Percentiles rank a stretch among this genome's conserved stretches.
Evolutionary conservation across 2,797 vertebrate genomes (phyloP).

Genomic region (Ctenosaura bakeri): DNA sequence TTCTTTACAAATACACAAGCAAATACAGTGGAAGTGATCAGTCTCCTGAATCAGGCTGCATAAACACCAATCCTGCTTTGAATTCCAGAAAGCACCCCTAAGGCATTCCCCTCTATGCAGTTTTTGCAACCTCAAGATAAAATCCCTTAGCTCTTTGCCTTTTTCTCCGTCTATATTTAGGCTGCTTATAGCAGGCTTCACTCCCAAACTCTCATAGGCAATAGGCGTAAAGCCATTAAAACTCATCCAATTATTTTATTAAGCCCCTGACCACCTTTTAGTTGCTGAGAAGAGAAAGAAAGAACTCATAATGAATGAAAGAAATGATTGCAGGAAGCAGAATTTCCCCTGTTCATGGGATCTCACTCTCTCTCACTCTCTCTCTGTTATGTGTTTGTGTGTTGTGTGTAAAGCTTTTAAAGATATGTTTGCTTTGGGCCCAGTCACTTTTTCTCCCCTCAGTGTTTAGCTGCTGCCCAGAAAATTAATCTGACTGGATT

Average conservation of each 20-base stretch:
- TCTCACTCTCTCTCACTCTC: no score
- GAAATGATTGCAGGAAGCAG: background rate
- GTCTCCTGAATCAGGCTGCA: background rate
- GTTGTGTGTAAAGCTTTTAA: background rate
- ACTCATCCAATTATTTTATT: background rate
- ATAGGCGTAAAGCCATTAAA: background rate
- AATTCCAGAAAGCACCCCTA: background rate
- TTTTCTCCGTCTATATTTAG: background rate
- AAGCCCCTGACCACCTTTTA: background rate
- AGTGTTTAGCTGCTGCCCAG: background rate
- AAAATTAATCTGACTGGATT: constrained; percentile 20
- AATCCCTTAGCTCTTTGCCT: background rate
- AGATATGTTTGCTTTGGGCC: background rate
- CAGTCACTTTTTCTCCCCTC: background rate
- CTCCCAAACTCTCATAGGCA: background rate
- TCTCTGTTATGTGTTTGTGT: background rate
- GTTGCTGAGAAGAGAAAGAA: background rate
- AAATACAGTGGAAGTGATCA: background rate
- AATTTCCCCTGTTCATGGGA: background rate
- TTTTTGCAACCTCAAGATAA: background rate
- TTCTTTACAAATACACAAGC: background rate
- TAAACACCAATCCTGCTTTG: background rate
- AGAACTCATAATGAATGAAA: background rate
- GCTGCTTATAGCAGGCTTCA: background rate
- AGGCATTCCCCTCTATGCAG: background rate